Base-by-base conservation (phyloP, 2,888 invertebrate genomes). In the Zhengitettix transpicula region DNA sequence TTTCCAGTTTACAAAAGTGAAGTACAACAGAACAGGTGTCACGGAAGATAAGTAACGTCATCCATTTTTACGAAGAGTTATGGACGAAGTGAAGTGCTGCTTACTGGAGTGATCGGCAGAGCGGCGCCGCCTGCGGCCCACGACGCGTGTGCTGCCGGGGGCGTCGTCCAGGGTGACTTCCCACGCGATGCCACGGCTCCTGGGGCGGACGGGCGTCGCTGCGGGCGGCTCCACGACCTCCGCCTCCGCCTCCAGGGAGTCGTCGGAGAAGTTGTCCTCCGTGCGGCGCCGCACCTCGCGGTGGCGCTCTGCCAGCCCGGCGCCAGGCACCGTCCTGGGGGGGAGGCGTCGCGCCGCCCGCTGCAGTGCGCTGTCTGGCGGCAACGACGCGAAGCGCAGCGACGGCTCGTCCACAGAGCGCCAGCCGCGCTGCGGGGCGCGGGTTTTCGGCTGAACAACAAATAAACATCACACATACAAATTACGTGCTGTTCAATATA, bases 131-230 rank as follows among this genome's bases (percentile, higher is more conserved):
- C 76, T 70, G 58, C 75, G 70, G 11, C 71, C 75, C 40, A 75
- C 73, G 62, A 83, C 83, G 74, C 82, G 83, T 64, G 82, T 83
- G 69, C 82, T 82, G 58, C 82, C 85, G 54, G 85, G 85, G 55
- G 83, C 83, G 69, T 78, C 77, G 71, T 82, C 83, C 70, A 90
- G 78, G 64, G 89, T 84, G 64, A 90, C 89, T 77, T 90, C 89
- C 89, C 90, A 89, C 64, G 89, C 89, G 66, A 89, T 88, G 70
- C 89, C 88, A 70, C 85, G 84, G 68, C 87, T 40, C 53, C 55
- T 62, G 73, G 72, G 66, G 72, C 73, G 60, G 76, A 62, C 9
- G 47, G 47, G 47, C 14, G 47, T n/a, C 14, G 57, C 55, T 42
- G 71, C 67, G 56, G 71, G 69, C 58, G 75, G 72, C 54, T 77